Evolutionary conservation across 2,797 vertebrate genomes (phyloP), one percentile per base, ranked within the genome.

Genomic region (Craterocephalus amniculus): DNA sequence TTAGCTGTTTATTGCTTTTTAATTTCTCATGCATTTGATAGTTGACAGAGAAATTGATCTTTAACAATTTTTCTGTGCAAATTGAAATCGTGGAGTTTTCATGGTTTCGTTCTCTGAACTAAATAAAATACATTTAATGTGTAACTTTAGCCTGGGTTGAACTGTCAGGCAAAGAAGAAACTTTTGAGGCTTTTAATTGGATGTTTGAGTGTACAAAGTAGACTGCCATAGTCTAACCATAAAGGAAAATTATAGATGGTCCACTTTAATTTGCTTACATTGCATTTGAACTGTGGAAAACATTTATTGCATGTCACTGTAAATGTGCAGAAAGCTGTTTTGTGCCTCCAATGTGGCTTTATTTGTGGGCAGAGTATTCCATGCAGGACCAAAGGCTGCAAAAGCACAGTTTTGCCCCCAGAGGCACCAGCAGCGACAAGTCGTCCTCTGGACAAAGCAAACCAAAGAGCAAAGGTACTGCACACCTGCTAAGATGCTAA

Each of bases 391-490:
- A 93, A 90, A 96, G 97, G 87, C 95, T 96, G 91, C 94, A 94
- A 83, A 99, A 98, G 93, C 95, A 95, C 88, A 96, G 95, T 87
- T 98, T 97, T 95, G 93, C 94, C 83, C 94, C 96, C 76, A 95
- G 97, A 94, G 95, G 91, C 88, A 89, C 93, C 86, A 87, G 79
- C 87, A 92, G 81, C 82, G 98, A 99, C 83, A 99, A 98, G 93
- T 93, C 88, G 63, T 88, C 93, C 58, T 96, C 95, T 92, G 94
- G 94, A 87, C 97, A 97, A 83, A 97, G 89, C 93, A 99, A 98
- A 96, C 96, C 97, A 95, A 99, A 99, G 94, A 94, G 84, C 89
- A 96, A 97, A 96, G 98, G 97, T 99, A 97, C 0, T 65, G 55
- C 62, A 76, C 67, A 49, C 70, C 51, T 74, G 70, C 52, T 86